phyloP scores from a whole-genome alignment of 2,113 vertebrate genomes.

The Clarias magur region DNA sequence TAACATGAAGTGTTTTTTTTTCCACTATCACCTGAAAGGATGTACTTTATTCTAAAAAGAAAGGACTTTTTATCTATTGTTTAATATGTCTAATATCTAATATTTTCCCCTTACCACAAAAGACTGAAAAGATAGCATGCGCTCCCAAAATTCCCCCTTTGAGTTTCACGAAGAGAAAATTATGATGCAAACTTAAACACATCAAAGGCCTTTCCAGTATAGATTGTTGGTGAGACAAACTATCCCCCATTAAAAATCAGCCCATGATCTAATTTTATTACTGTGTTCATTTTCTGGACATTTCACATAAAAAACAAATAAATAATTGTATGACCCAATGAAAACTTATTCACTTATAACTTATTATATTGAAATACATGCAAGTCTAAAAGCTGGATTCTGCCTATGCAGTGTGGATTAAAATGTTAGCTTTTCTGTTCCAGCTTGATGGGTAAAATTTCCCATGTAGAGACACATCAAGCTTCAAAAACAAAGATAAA shows the following conservation, averaged over 20 bases:
- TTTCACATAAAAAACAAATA: neutral
- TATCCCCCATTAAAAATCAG: neutral
- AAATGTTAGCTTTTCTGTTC: neutral
- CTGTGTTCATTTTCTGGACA: neutral
- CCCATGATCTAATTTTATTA: neutral
- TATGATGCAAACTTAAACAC: neutral
- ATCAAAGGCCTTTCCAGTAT: neutral
- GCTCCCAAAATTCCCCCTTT: neutral
- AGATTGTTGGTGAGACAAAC: neutral
- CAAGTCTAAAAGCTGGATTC: neutral
- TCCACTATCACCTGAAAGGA: neutral
- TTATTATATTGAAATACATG: neutral
- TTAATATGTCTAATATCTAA: neutral
- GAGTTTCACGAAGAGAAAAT: neutral
- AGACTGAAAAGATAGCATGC: neutral
- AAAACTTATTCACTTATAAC: neutral
- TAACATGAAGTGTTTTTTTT: neutral
- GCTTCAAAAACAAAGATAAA: neutral
- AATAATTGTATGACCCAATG: neutral
- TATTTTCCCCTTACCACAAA: neutral
- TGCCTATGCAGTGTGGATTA: neutral
- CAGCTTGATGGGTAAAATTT: neutral
- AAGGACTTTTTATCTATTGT: too few relatives aligned
- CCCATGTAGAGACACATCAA: neutral
- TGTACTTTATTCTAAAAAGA: neutral